A percentile compares a stretch with the other conserved stretches of the same genome.
phyloP scores from a whole-genome alignment of 64 coral and sea anemone species.

The Pachyseris speciosa region DNA sequence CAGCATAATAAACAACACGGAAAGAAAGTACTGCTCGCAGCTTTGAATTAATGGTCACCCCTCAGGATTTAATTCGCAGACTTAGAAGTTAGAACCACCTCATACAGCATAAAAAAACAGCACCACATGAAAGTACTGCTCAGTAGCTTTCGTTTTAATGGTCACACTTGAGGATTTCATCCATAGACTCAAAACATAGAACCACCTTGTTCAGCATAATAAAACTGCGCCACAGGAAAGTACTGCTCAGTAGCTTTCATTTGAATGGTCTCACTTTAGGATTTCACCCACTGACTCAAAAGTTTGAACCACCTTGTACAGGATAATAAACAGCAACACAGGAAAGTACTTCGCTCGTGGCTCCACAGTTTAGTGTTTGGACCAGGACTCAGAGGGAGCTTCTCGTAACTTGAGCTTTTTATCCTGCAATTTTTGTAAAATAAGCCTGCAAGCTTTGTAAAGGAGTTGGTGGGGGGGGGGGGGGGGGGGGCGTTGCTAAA shows the following conservation, averaged over 20 bases:
- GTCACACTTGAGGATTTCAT: too few species aligned
- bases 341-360: background rate
- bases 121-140: too few species aligned
- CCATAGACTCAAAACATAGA: background rate
- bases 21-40: background rate
- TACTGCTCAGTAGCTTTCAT: background rate
- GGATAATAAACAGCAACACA: background rate
- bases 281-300: too few species aligned
- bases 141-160: too few species aligned
- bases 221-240: background rate
- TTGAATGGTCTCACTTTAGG: too few species aligned
- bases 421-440: background rate
- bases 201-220: background rate
- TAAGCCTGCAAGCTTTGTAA: too few species aligned
- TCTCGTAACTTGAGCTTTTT: background rate
- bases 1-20: background rate
- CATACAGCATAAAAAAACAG: too few species aligned
- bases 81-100: too few species aligned
- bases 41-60: background rate
- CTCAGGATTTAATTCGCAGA: background rate
- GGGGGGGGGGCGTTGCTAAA: too few species aligned
- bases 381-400: background rate
- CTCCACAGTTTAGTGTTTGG: background rate
- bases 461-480: too few species aligned
- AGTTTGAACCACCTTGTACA: too few species aligned